Evolutionary conservation across 2,888 invertebrate species (phyloP), one percentile per base, ranked within the genome.

Genomic region (Eristalis arbustorum): DNA sequence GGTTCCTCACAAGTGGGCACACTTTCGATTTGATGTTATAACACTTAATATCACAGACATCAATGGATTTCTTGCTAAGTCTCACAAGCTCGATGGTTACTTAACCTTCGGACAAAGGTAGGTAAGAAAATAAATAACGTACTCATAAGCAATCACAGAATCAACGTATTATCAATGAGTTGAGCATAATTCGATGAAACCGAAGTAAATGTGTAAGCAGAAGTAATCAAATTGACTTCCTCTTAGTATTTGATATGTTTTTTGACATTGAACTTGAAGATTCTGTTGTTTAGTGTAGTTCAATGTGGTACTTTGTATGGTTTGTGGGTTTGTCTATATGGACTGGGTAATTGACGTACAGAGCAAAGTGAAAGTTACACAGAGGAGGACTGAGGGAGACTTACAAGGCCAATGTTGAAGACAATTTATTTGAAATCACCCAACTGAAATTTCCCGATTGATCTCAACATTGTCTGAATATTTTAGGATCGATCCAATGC

Each of bases 211-310:
- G 40, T 14, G 28, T 34, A 34, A 57, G 57, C 57, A 37, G 34
- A 69, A 59, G 57, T 34, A 13, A 23, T 28, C 22, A 69, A 59
- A 31, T 13, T 14, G 18, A 11, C 31, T 56, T 34, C 59, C 23
- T 59, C 56, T 31, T 10, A 31, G 31, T 68, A 8, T 56, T 69
- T 23, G 37, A 37, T 37, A 37, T 59, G 37, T 59, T n/a, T 59
- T 25, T 59, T 69, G n/a, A 59, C 59, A 69, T 69, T 69, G 59
- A 69, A 69, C 69, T 57, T 69, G 59, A 34, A 57, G 56, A 31
- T 34, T 68, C 56, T 56, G 42, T 42, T 34, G 31, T 34, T 22
- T 31, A 68, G 22, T 59, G 6, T 57, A 57, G 8, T 23, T 34
- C 6, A 23, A 22, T 10, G 18, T 31, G 13, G n/a, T 49, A 49